A percentile compares a stretch with the other conserved stretches of the same genome.
Evolutionary conservation across 2,888 invertebrate species (phyloP).

Genomic region (Neoaliturus tenellus): DNA sequence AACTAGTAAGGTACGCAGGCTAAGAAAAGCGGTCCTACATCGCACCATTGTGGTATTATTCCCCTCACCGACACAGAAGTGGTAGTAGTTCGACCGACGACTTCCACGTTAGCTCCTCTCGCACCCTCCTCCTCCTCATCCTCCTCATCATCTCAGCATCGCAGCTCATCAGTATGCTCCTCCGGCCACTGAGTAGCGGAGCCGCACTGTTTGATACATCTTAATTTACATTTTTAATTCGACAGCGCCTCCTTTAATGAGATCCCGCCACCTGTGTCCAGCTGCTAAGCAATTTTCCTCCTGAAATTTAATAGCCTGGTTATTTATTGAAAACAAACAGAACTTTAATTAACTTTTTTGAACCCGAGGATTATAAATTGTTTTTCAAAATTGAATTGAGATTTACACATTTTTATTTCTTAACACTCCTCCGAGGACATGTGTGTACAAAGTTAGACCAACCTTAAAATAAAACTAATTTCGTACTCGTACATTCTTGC

Average conservation of each 20-base stretch:
- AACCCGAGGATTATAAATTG: neutral
- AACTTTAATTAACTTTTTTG: constrained; percentile 1
- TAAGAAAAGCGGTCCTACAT: no score
- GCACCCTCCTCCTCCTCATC: no score
- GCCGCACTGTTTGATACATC: neutral
- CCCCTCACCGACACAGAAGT: no score
- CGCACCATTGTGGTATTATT: no score
- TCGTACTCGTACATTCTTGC: no score
- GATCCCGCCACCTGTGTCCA: neutral
- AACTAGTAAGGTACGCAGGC: no score
- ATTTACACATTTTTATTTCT: neutral
- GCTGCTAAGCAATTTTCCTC: neutral
- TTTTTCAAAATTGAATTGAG: neutral
- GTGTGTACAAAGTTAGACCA: no score
- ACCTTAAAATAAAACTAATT: no score
- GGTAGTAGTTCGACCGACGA: no score
- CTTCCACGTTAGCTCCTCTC: no score
- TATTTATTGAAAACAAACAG: constrained; percentile 1
- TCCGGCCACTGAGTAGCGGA: neutral
- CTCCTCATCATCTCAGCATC: no score
- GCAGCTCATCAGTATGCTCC: neutral
- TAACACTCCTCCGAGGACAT: no score
- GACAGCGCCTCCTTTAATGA: constrained; percentile 16
- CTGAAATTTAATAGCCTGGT: neutral
- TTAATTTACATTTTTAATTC: constrained; percentile 29